Percentiles rank a stretch among this genome's conserved stretches.
Conservation (phyloP, 2,113 vertebrate genomes). For the Craseonycteris thonglongyai region DNA sequence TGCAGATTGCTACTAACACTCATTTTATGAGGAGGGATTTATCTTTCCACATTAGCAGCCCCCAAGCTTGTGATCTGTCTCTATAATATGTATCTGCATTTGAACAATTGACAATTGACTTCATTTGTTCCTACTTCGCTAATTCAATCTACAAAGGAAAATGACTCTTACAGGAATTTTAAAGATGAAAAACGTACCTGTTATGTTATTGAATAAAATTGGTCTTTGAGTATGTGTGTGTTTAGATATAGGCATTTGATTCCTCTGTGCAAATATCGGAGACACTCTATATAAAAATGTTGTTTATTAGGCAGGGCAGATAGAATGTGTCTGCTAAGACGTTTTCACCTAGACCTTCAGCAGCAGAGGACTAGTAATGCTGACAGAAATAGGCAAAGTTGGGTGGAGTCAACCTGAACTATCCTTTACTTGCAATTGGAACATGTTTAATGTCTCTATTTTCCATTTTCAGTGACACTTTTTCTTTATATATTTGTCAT, state of each 20-base stretch:
- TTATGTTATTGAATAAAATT: constrained; percentile 65
- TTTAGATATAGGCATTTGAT: constrained; percentile 10
- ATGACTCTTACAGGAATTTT: constrained; percentile 70
- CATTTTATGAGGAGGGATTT: constrained; percentile 55
- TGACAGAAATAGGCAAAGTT: neutral
- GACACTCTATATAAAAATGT: neutral
- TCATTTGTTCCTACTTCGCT: constrained; percentile 73
- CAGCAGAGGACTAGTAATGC: neutral
- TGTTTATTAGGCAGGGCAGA: neutral
- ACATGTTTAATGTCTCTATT: neutral
- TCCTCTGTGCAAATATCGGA: neutral
- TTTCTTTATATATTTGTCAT: neutral
- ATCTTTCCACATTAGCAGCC: constrained; percentile 71
- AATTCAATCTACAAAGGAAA: constrained; percentile 71
- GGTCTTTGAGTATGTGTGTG: constrained; percentile 44
- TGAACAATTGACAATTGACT: constrained; percentile 60
- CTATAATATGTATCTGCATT: constrained; percentile 61
- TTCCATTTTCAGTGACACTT: neutral
- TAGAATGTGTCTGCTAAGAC: neutral
- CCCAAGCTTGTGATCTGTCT: constrained; percentile 71
- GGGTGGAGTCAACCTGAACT: neutral
- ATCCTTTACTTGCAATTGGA: neutral
- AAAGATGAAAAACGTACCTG: constrained; percentile 73
- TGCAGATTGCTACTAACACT: constrained; percentile 65
- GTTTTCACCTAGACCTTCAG: neutral